Base-by-base conservation (phyloP, 2,888 invertebrate genomes). In the Scelioninae gen. 1 region DNA sequence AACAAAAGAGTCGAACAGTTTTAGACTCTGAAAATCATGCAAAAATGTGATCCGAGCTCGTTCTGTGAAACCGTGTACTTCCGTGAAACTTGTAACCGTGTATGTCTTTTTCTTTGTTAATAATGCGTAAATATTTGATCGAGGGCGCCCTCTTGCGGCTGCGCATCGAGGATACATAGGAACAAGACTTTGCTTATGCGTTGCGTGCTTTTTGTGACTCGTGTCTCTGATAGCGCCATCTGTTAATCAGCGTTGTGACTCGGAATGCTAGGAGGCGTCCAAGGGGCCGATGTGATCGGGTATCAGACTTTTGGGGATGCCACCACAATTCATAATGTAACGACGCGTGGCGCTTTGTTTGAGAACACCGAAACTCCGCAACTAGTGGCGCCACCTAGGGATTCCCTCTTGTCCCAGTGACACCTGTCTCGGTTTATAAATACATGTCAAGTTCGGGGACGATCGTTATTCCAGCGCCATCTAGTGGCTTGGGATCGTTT, bases 141-240 rank as follows among this genome's bases (percentile, higher is more conserved):
- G 60, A 82, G 72, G 65, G 69, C 75, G 69, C 63, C 29, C 40
- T 40, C 40, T 56, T 15, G 58, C 16, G 58, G 60, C 58, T 72
- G 45, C 79, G 65, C 71, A 58, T 79, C 88, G 86, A 86, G 88
- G 88, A 86, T 88, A 88, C 78, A 78, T 91, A 91, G 91, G 91
- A 91, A 91, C 91, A 90, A 91, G 89, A 89, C 87, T 88, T 85
- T 68, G 65, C 71, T 63, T 78, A 71, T 51, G 63, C 58, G 43
- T 53, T 23, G 58, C 32, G 15, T 53, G 65, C 45, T 31, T 68
- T 62, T 79, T 66, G 66, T 79, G 79, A 79, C 72, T n/a, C n/a
- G n/a, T 77, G 77, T 77, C 55, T 63, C 55, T 77, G 47, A 49
- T 63, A 63, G 78, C 71, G 78, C 71, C 63, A 65, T 78, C 63